A percentile compares a stretch with the other conserved stretches of the same genome.
Evolutionary conservation across 2,797 vertebrate species (phyloP).

Genomic region (Molossus alvarezi): DNA sequence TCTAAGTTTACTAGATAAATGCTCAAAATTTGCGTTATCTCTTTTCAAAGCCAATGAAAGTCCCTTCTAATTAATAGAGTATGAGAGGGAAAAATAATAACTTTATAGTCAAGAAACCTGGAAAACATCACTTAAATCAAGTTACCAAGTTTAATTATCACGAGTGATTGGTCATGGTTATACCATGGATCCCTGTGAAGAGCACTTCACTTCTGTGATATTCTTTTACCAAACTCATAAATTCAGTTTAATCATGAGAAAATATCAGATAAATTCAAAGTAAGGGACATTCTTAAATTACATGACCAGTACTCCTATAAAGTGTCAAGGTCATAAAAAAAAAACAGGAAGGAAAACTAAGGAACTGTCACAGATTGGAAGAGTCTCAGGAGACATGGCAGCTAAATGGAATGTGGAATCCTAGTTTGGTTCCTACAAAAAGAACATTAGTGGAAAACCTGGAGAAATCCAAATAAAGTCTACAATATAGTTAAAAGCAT

Average conservation of each 20-base stretch:
- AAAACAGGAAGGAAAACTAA: background rate
- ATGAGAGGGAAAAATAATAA: conserved; percentile 14
- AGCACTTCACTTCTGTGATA: background rate
- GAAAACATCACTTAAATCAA: background rate
- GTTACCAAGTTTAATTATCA: conserved; percentile 19
- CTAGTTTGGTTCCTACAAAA: background rate
- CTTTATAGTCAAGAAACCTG: background rate
- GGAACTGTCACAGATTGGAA: background rate
- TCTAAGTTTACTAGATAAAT: conserved; percentile 50
- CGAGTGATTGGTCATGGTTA: background rate
- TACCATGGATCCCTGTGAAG: background rate
- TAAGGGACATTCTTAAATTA: conserved; percentile 31
- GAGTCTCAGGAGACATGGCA: background rate
- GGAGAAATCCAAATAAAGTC: conserved; percentile 10
- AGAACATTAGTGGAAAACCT: background rate
- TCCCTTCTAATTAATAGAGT: background rate
- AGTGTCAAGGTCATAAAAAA: conserved; percentile 8
- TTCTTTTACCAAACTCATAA: background rate
- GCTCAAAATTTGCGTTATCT: background rate
- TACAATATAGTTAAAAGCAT: background rate
- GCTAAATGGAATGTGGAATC: background rate
- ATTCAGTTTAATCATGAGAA: conserved; percentile 49
- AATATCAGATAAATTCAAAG: conserved; percentile 4
- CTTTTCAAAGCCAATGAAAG: conserved; percentile 34
- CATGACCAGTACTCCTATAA: background rate